Conservation (phyloP, 2,797 vertebrate species). For the Acipenser ruthenus region DNA sequence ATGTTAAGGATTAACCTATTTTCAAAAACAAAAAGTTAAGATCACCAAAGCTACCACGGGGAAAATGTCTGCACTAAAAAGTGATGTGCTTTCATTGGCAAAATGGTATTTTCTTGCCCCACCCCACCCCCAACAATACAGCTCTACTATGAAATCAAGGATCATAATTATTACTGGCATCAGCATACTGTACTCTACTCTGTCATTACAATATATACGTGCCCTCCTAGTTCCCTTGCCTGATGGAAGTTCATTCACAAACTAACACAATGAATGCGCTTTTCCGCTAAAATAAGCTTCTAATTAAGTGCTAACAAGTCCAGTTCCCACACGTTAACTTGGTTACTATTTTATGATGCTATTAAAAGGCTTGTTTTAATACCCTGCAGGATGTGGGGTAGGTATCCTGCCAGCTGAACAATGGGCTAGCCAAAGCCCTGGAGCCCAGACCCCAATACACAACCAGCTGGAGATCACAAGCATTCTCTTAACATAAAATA, state of each 20-base stretch:
- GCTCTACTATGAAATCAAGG: too few species aligned
- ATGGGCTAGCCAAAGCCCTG: conserved; percentile 14
- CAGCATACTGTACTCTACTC: too few species aligned
- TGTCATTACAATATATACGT: neutral
- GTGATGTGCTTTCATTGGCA: too few species aligned
- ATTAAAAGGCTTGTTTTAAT: neutral
- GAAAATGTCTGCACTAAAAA: too few species aligned
- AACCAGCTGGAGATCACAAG: neutral
- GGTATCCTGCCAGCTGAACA: conserved; percentile 34
- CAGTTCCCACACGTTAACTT: neutral
- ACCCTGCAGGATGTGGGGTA: conserved; percentile 31
- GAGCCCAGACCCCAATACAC: conserved; percentile 11
- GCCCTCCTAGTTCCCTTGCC: neutral
- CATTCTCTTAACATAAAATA: too few species aligned
- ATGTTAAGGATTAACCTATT: too few species aligned
- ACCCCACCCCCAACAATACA: too few species aligned
- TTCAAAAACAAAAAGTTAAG: too few species aligned
- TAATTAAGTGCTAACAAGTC: neutral
- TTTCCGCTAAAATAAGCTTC: neutral
- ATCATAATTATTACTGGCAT: too few species aligned
- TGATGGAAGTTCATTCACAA: neutral
- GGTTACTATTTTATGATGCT: neutral
- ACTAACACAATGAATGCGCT: neutral
- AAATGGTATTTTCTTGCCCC: too few species aligned
- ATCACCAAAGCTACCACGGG: too few species aligned